Evolutionary conservation across 1,140 invertebrate species (phyloP).

Genomic region (Ectropis grisescens): DNA sequence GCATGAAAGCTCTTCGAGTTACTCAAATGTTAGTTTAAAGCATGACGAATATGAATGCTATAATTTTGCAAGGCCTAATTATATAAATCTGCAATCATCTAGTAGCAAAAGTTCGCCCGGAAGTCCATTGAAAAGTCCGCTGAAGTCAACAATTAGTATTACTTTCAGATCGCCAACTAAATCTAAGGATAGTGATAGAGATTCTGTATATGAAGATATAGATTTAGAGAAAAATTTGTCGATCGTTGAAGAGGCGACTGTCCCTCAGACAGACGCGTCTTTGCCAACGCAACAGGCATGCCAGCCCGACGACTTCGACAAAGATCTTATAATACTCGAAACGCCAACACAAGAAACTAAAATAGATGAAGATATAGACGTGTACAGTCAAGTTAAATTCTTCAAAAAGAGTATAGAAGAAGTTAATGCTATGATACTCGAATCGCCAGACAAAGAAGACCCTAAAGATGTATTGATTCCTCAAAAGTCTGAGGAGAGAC

Average conservation of each 20-base stretch:
- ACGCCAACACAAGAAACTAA: conserved; percentile 36
- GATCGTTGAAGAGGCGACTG: conserved; percentile 58
- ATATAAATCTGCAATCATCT: conserved; percentile 59
- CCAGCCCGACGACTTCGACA: conserved; percentile 52
- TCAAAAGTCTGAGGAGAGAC: conserved; percentile 6
- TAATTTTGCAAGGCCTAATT: conserved; percentile 54
- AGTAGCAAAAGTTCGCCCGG: conserved; percentile 54
- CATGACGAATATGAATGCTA: conserved; percentile 68
- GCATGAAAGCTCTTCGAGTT: conserved; percentile 71
- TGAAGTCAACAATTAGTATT: conserved; percentile 79
- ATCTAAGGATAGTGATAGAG: conserved; percentile 49
- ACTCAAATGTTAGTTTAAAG: conserved; percentile 64
- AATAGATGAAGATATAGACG: conserved; percentile 54
- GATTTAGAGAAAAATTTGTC: conserved; percentile 58
- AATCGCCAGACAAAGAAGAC: conserved; percentile 39
- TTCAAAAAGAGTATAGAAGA: conserved; percentile 80
- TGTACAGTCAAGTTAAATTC: conserved; percentile 83
- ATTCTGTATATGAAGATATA: conserved; percentile 70
- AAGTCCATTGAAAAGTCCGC: conserved; percentile 64
- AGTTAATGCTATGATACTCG: conserved; percentile 77
- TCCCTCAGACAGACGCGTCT: conserved; percentile 67
- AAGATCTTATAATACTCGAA: conserved; percentile 55
- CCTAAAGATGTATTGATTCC: no score
- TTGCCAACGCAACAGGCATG: conserved; percentile 70
- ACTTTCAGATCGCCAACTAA: conserved; percentile 73